A percentile compares a stretch with the other conserved stretches of the same genome.
phyloP scores from a whole-genome alignment of 2,113 vertebrate genomes.

The Strix uralensis region DNA sequence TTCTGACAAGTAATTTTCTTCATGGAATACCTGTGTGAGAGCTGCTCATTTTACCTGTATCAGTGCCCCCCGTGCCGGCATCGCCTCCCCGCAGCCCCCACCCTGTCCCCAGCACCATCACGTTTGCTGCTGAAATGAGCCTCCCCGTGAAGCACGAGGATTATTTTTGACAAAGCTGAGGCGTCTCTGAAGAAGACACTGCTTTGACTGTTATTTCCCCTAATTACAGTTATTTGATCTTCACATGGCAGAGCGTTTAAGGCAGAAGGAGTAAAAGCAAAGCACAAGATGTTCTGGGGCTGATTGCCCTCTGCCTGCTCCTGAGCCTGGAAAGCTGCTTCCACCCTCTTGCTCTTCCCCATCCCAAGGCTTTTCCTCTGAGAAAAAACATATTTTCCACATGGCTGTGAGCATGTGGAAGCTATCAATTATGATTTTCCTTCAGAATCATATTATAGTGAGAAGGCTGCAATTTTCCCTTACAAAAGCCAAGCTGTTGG shows the following conservation, averaged over 20 bases:
- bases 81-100: not conserved
- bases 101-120: accelerated
- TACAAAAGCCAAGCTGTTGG: not conserved
- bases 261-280: not conserved
- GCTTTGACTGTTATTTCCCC: not conserved
- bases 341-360: not conserved
- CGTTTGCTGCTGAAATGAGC: not conserved
- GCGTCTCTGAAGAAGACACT: not conserved
- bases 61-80: accelerated
- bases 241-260: not conserved
- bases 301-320: not conserved
- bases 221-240: not conserved
- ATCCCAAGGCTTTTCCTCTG: accelerated
- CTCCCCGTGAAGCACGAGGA: not conserved
- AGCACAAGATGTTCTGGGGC: not conserved
- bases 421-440: not conserved
- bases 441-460: not conserved
- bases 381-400: not conserved
- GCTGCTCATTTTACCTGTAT: accelerated
- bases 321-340: not conserved
- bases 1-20: not conserved
- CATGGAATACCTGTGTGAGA: accelerated
- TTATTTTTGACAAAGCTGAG: not conserved
- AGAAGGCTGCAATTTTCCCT: not conserved
- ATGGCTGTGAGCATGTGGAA: not conserved